Evolutionary conservation across 2,113 vertebrate genomes (phyloP), one percentile per base, ranked within the genome.

Genomic region (Vireo altiloquus): DNA sequence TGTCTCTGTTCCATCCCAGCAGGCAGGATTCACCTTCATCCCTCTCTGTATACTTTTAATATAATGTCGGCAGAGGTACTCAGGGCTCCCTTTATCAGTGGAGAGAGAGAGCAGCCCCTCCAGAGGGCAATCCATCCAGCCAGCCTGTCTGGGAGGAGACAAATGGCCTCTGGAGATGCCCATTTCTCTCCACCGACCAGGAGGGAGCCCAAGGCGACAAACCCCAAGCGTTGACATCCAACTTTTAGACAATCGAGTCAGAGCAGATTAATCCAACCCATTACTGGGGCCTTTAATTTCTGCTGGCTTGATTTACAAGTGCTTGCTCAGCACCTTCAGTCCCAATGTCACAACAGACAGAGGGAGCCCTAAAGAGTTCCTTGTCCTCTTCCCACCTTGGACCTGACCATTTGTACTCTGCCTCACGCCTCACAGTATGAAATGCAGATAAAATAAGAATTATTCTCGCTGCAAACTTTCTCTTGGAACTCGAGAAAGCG

Each of bases 191-290:
- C 83, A 33, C 11, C 0, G 1, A 30, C 68, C 3, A 16, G 28
- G 47, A 94, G 30, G 60, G 60, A 87, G 93, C 95, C 89, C 4
- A 33, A 84, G 89, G 91, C 64, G 4, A 92, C 87, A 91, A 71
- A 35, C 60, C 77, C 94, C n/a, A 7, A 83, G 33, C 3, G 1
- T 5, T 75, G 60, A 92, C 89, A 91, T 94, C 76, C 35, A 95
- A 87, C 91, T 95, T 91, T 30, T 3, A 65, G 94, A 61, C 23
- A 11, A 6, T 10, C 54, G 54, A 89, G 77, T 35, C 89, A 78
- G 83, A 63, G 64, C 68, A 89, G 81, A 95, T 96, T 96, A 87
- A 96, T 81, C 77, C 81, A 89, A 9, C 15, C 47, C 72, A 35
- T 95, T 89, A 87, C 30, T 13, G n/a, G 30, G 15, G 64, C 54